Conservation (phyloP, 2,113 vertebrate species). For the Lanius ludovicianus region DNA sequence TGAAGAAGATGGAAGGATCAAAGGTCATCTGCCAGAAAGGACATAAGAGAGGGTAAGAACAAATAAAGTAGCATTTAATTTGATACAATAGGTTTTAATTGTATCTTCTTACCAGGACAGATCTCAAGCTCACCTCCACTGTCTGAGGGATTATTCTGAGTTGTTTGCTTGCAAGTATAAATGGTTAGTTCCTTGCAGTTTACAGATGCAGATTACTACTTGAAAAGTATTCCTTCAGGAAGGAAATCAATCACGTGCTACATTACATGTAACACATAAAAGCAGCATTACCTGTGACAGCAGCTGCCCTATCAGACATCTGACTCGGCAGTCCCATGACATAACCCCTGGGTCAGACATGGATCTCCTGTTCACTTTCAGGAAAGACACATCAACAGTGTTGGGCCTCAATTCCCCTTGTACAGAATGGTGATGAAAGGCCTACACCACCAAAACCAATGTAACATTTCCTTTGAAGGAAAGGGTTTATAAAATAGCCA, state of each 20-base stretch:
- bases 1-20: slow-evolving; percentile 89
- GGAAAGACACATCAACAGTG: background rate
- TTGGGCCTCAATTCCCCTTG: background rate
- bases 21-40: slow-evolving; percentile 84
- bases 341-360: background rate
- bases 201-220: background rate
- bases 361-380: background rate
- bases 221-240: background rate
- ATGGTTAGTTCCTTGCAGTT: background rate
- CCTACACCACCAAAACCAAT: background rate
- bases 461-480: background rate
- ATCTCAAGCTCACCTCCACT: background rate
- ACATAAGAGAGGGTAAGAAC: slow-evolving; percentile 15
- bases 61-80: background rate
- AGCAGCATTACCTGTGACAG: background rate
- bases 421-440: background rate
- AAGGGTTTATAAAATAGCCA: background rate
- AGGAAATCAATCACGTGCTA: background rate
- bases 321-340: background rate
- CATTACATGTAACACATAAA: background rate
- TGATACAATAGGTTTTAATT: background rate
- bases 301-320: background rate
- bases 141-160: background rate
- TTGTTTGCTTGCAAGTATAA: background rate
- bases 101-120: background rate